phyloP scores from a whole-genome alignment of 2,113 vertebrate genomes.

The Mesocricetus auratus region DNA sequence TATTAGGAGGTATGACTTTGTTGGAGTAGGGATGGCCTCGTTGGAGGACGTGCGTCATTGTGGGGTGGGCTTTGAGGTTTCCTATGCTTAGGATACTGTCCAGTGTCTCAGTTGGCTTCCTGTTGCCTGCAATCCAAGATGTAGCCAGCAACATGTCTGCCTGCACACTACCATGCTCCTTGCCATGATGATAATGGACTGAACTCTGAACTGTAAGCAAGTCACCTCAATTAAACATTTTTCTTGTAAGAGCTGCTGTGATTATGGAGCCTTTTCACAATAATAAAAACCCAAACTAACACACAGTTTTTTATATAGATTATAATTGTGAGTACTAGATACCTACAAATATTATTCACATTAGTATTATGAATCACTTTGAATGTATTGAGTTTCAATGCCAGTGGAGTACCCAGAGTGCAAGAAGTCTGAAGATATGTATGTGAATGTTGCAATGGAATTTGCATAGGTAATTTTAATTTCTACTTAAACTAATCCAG shows the following conservation, averaged over 20 bases:
- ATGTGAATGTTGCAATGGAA: background rate
- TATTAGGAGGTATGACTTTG: background rate
- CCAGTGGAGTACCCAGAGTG: background rate
- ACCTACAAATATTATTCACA: background rate
- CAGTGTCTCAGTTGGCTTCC: background rate
- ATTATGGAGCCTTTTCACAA: background rate
- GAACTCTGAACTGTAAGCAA: background rate
- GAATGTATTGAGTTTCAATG: conserved; percentile 1
- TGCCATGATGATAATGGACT: background rate
- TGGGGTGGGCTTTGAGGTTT: background rate
- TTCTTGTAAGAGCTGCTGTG: background rate
- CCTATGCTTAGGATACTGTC: background rate
- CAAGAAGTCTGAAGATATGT: background rate
- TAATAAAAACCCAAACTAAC: background rate
- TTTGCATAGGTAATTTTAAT: background rate
- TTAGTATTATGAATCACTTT: background rate
- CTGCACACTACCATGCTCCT: background rate
- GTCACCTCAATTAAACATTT: background rate
- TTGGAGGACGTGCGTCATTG: background rate
- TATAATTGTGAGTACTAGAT: background rate
- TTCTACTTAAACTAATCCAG: background rate
- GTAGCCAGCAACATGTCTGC: background rate
- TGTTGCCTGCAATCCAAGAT: background rate
- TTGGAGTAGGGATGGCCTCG: background rate
- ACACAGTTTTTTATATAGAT: conserved; percentile 5